Conservation (phyloP, 1,140 invertebrate genomes). For the Halesus radiatus region DNA sequence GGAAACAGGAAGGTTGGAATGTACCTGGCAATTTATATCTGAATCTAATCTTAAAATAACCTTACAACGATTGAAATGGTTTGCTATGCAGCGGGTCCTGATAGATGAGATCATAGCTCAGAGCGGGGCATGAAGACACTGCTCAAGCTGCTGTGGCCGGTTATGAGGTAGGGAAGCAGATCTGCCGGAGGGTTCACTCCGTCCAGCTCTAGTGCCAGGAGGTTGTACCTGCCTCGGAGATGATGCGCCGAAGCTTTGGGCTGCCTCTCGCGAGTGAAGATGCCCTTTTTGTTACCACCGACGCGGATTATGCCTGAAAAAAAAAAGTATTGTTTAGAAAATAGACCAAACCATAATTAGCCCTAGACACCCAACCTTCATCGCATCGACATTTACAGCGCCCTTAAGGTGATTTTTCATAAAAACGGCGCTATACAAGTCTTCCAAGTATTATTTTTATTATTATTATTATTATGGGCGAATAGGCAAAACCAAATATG, state of each 20-base stretch:
- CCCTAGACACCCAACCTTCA: too few relatives aligned
- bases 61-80: not conserved
- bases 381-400: too few relatives aligned
- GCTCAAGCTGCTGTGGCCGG: not conserved
- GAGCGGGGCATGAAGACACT: not conserved
- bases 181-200: slow-evolving; percentile 55
- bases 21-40: too few relatives aligned
- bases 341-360: too few relatives aligned
- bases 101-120: slow-evolving; percentile 34
- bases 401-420: too few relatives aligned
- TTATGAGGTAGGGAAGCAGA: slow-evolving; percentile 10
- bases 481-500: too few relatives aligned
- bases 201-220: slow-evolving; percentile 75
- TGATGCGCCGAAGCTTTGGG: slow-evolving; percentile 88
- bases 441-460: too few relatives aligned
- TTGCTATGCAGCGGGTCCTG: not conserved
- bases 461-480: too few relatives aligned
- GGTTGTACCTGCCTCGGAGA: slow-evolving; percentile 82
- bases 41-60: too few relatives aligned
- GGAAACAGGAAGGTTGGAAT: too few relatives aligned
- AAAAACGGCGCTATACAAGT: too few relatives aligned
- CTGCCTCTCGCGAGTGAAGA: slow-evolving; percentile 89
- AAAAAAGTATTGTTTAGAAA: too few relatives aligned
- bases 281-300: slow-evolving; percentile 92
- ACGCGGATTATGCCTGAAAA: slow-evolving; percentile 78